Conservation (phyloP, 2,888 invertebrate species). For the Lasioglossum pauxillum region DNA sequence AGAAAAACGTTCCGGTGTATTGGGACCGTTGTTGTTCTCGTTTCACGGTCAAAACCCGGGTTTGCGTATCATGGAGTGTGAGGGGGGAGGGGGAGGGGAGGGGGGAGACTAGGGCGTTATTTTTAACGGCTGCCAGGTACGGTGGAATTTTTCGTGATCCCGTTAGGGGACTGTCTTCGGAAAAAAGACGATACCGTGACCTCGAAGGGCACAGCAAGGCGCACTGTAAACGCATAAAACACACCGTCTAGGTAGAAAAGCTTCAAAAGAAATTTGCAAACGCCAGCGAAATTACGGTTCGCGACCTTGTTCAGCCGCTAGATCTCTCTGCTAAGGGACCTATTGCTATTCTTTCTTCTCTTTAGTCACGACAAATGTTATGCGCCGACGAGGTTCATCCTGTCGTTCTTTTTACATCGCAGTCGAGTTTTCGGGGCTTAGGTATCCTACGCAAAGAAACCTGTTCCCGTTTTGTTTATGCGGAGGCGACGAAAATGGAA, state of each 20-base stretch:
- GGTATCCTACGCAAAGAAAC: slow-evolving; percentile 23
- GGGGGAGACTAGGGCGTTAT: slow-evolving; percentile 21
- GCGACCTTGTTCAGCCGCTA: slow-evolving; percentile 66
- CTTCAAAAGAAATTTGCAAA: slow-evolving; percentile 65
- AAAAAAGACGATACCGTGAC: slow-evolving; percentile 58
- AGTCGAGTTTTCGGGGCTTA: slow-evolving; percentile 21
- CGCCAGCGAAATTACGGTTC: slow-evolving; percentile 70
- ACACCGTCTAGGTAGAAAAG: slow-evolving; percentile 44
- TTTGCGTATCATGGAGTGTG: slow-evolving; percentile 23
- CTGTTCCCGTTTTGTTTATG: slow-evolving; percentile 22
- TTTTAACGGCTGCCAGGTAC: slow-evolving; percentile 64
- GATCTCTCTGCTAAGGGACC: slow-evolving; percentile 27
- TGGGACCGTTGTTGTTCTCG: slow-evolving; percentile 14
- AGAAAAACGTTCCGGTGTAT: neutral
- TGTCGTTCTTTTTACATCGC: neutral
- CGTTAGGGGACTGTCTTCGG: slow-evolving; percentile 64
- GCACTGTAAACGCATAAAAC: slow-evolving; percentile 75
- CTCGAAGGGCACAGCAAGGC: slow-evolving; percentile 61
- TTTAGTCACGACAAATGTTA: slow-evolving; percentile 5
- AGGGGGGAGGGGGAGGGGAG: neutral
- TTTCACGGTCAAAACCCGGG: slow-evolving; percentile 13
- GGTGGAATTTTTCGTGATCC: slow-evolving; percentile 65
- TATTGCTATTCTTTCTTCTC: neutral
- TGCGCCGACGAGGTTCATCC: neutral
- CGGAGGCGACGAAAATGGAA: slow-evolving; percentile 7